Percentiles rank a stretch among this genome's conserved stretches.
Conservation (phyloP, 2,888 invertebrate species). For the Agriopis aurantiaria region DNA sequence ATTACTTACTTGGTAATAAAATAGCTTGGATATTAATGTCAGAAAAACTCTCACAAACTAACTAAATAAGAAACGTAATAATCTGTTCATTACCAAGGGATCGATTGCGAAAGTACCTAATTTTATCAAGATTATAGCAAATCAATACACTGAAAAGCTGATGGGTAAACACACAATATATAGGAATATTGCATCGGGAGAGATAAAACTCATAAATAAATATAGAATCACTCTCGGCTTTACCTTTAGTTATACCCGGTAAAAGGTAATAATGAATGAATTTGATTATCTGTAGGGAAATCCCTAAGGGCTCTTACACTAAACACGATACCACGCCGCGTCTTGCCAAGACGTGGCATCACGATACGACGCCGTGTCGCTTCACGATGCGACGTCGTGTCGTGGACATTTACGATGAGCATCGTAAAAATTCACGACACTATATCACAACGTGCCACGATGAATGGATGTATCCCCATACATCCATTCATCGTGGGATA, state of each 20-base stretch:
- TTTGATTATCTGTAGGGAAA: slow-evolving; percentile 3
- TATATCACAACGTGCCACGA: too few relatives aligned
- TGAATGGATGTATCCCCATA: too few relatives aligned
- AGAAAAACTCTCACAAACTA: background rate
- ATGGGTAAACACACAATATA: background rate
- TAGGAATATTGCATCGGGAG: slow-evolving; percentile 3
- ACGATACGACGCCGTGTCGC: too few relatives aligned
- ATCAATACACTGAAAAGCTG: slow-evolving; percentile 1
- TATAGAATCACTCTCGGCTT: background rate
- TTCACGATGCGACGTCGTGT: too few relatives aligned
- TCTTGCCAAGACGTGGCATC: too few relatives aligned
- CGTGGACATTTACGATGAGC: too few relatives aligned
- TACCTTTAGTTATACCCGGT: slow-evolving; percentile 1
- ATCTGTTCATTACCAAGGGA: background rate
- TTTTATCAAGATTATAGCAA: background rate
- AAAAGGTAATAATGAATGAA: slow-evolving; percentile 13
- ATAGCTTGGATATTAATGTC: background rate
- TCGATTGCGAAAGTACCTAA: background rate
- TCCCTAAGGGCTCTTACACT: too few relatives aligned
- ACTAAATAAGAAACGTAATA: background rate
- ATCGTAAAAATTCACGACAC: too few relatives aligned
- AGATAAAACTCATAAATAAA: slow-evolving; percentile 18
- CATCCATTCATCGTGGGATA: too few relatives aligned
- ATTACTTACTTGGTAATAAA: background rate
- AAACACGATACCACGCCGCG: too few relatives aligned